Percentiles rank a stretch among this genome's conserved stretches.
These are phyloP conservation scores for Brachypodius melanocephalos DNA, from an alignment of 2,113 vertebrate genomes.

Conservation along the genomic window DNA sequence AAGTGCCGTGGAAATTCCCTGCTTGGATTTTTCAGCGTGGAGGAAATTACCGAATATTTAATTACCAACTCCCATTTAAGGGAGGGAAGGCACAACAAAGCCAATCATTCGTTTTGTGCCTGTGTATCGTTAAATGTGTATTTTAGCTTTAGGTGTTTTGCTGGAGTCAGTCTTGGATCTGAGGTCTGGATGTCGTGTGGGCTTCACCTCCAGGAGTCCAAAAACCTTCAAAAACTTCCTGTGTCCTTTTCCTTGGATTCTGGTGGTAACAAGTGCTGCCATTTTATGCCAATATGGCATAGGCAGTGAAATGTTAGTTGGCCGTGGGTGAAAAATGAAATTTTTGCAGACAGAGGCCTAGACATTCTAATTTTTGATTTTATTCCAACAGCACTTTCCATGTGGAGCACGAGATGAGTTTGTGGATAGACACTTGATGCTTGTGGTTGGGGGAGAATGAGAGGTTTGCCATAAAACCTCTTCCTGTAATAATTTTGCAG, in stretches of 20 bases:
- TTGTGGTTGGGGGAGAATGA: not conserved
- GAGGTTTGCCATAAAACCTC: not conserved
- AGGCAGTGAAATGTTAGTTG: not conserved
- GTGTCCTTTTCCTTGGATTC: not conserved
- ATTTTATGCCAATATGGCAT: not conserved
- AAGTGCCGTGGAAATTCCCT: not conserved
- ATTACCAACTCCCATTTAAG: not conserved
- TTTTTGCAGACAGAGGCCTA: not conserved
- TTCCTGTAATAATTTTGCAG: not conserved
- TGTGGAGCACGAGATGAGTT: not conserved
- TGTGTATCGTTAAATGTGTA: rapidly evolving
- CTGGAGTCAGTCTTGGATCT: not conserved
- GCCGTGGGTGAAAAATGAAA: not conserved
- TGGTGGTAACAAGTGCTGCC: not conserved
- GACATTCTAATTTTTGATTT: not conserved
- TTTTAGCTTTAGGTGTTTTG: not conserved
- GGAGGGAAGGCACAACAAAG: not conserved
- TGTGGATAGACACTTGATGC: not conserved
- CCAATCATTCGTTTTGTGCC: not conserved
- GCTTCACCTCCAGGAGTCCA: not conserved
- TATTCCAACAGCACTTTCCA: not conserved
- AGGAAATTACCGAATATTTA: not conserved
- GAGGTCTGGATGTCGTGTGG: not conserved
- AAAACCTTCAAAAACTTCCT: not conserved
- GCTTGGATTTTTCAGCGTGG: not conserved